These are phyloP conservation scores for Hystrix brachyura DNA, from an alignment of 2,113 vertebrate genomes.

Conservation along the genomic window DNA sequence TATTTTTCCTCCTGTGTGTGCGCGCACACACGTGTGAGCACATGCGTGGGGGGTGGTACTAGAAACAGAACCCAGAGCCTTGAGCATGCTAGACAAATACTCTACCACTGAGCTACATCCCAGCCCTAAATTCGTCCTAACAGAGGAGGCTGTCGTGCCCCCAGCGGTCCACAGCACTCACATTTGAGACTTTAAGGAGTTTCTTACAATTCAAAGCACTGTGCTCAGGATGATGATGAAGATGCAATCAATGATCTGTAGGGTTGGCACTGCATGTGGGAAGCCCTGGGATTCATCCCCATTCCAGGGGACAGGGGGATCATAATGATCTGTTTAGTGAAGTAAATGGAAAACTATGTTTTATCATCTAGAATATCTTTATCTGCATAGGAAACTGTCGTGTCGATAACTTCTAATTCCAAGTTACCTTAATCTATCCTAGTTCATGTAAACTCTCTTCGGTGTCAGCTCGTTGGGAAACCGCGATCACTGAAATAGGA, in stretches of 20 bases:
- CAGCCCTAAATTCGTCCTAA: background rate
- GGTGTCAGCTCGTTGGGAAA: slow-evolving; percentile 67
- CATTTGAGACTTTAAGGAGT: slow-evolving; percentile 74
- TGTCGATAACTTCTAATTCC: slow-evolving; percentile 98
- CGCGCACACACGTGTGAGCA: background rate
- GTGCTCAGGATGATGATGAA: background rate
- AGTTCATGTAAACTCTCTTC: slow-evolving; percentile 94
- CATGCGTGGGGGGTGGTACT: background rate
- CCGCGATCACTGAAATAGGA: slow-evolving; percentile 76
- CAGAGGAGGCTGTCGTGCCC: background rate
- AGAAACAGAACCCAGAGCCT: background rate
- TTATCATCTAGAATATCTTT: slow-evolving; percentile 95
- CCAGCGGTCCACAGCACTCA: background rate
- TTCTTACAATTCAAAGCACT: slow-evolving; percentile 64
- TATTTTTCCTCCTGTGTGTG: background rate
- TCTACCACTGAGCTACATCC: background rate
- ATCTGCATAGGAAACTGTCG: slow-evolving; percentile 96
- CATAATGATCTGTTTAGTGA: slow-evolving; percentile 76
- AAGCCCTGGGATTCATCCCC: background rate
- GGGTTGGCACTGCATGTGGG: background rate
- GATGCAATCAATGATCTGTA: background rate
- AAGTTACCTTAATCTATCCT: slow-evolving; percentile 96
- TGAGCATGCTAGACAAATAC: background rate
- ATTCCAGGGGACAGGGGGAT: slow-evolving; percentile 32
- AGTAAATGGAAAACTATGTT: slow-evolving; percentile 75